Percentiles rank a stretch among this genome's conserved stretches.
These are phyloP conservation scores for Buteo buteo DNA, from an alignment of 2,113 vertebrate species.

Conservation along the genomic window DNA sequence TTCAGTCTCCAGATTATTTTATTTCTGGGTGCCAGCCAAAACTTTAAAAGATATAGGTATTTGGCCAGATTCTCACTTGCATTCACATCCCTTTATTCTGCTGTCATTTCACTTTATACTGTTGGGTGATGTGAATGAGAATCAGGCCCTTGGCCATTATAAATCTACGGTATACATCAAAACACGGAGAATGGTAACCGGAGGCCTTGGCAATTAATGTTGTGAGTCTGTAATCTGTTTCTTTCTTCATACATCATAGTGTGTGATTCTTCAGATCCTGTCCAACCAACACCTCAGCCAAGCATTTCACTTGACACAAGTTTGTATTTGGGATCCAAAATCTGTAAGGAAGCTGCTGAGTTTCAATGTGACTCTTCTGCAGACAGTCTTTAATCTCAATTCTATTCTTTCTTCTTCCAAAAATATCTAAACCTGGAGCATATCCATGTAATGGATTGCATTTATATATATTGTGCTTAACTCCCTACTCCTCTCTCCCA, in stretches of 20 bases:
- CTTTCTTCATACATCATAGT: constrained; percentile 50
- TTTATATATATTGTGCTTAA: background rate
- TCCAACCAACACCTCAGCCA: constrained; percentile 49
- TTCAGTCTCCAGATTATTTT: background rate
- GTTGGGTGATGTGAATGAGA: background rate
- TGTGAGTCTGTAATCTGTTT: constrained; percentile 35
- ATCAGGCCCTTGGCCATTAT: constrained; percentile 54
- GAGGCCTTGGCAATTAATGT: constrained; percentile 31
- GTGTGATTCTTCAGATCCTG: constrained; percentile 39
- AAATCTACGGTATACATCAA: constrained; percentile 32
- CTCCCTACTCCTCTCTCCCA: background rate
- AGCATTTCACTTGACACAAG: background rate
- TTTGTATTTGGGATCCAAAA: constrained; percentile 42
- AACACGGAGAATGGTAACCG: constrained; percentile 26
- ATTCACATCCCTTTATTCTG: background rate
- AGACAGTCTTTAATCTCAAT: constrained; percentile 32
- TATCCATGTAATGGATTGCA: background rate
- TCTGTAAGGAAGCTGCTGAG: constrained; percentile 25
- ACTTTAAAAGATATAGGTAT: constrained; percentile 34
- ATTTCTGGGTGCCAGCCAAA: constrained; percentile 50
- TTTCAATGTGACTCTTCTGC: constrained; percentile 17
- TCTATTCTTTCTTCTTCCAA: constrained; percentile 5
- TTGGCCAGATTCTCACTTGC: background rate
- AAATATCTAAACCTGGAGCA: background rate
- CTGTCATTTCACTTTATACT: constrained; percentile 22